Percentiles rank a stretch among this genome's conserved stretches.
phyloP scores from a whole-genome alignment of 2,113 vertebrate species.

The Equus przewalskii region DNA sequence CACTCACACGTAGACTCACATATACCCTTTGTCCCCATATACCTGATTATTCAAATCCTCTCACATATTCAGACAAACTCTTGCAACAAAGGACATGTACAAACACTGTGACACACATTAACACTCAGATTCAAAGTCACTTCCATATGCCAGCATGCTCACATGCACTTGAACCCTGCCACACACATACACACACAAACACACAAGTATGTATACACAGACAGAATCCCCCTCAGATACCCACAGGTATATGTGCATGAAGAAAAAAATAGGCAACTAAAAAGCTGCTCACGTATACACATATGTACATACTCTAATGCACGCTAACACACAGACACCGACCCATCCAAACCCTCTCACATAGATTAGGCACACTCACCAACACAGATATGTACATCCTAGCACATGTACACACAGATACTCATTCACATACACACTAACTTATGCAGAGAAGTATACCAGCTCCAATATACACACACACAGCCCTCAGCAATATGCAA shows the following conservation, averaged over 20 bases:
- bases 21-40: not conserved
- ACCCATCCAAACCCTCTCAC: not conserved
- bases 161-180: not conserved
- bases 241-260: conserved; percentile 9
- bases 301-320: not conserved
- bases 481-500: conserved; percentile 14
- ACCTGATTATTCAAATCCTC: conserved; percentile 51
- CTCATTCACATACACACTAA: not conserved
- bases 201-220: not conserved
- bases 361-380: not conserved
- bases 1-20: conserved; percentile 30
- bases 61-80: not conserved
- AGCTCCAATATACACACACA: conserved; percentile 17
- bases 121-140: conserved; percentile 55
- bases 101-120: conserved; percentile 37
- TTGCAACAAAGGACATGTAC: not conserved
- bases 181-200: not conserved
- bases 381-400: conserved; percentile 8
- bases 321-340: not conserved
- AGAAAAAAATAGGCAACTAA: not conserved
- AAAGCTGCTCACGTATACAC: conserved; percentile 8
- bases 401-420: not conserved
- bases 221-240: not conserved
- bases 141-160: conserved; percentile 9
- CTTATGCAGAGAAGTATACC: not conserved